Percentiles rank a stretch among this genome's conserved stretches.
phyloP scores from a whole-genome alignment of 2,797 vertebrate genomes.

The Syndactyla subalaris region DNA sequence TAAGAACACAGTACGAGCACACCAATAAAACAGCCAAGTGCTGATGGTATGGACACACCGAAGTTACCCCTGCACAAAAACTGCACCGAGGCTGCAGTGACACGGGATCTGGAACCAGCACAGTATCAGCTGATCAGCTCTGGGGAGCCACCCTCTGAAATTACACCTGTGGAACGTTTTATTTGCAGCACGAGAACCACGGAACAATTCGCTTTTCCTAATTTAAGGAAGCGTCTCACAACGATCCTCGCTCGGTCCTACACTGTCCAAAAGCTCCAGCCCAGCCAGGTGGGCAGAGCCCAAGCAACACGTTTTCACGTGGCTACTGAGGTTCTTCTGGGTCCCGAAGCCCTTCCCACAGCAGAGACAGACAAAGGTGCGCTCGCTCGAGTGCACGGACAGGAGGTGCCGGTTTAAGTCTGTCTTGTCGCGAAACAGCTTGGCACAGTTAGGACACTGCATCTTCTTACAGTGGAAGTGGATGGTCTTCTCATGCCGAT shows the following conservation, averaged over 20 bases:
- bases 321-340: slow-evolving; percentile 83
- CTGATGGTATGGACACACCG: accelerated
- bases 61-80: background rate
- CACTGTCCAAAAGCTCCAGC: slow-evolving; percentile 24
- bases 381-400: slow-evolving; percentile 79
- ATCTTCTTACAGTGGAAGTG: slow-evolving; percentile 86
- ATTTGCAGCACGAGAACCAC: background rate
- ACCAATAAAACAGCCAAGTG: background rate
- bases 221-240: background rate
- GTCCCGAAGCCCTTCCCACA: slow-evolving; percentile 83
- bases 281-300: slow-evolving; percentile 46
- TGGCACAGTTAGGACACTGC: slow-evolving; percentile 81
- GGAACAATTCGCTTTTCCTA: background rate
- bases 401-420: slow-evolving; percentile 81
- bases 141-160: background rate
- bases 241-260: slow-evolving; percentile 13
- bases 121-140: accelerated
- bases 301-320: slow-evolving; percentile 80
- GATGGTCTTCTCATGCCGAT: slow-evolving; percentile 84
- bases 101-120: background rate
- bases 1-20: background rate
- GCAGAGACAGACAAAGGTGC: slow-evolving; percentile 72
- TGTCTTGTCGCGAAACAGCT: slow-evolving; percentile 81
- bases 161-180: background rate
- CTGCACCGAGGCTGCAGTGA: background rate